Evolutionary conservation across 2,888 invertebrate species (phyloP).

Genomic region (Aricia artaxerxes): DNA sequence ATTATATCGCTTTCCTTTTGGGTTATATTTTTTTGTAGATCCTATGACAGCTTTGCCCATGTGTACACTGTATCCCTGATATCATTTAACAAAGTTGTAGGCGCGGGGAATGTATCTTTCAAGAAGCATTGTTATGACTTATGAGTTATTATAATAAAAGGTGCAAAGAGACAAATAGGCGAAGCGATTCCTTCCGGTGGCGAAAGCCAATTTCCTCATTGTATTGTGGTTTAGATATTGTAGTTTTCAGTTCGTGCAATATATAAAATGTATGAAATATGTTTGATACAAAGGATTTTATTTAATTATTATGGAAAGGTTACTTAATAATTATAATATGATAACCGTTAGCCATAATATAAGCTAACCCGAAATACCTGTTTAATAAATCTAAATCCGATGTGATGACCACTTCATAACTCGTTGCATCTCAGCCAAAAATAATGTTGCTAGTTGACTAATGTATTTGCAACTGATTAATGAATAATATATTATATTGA

Average conservation of each 20-base stretch:
- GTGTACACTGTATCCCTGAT: too few relatives aligned
- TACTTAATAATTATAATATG: not conserved
- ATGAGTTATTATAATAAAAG: too few relatives aligned
- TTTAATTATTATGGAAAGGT: too few relatives aligned
- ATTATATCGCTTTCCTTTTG: too few relatives aligned
- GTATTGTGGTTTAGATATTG: not conserved
- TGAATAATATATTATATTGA: not conserved
- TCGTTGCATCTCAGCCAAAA: slow-evolving; percentile 10
- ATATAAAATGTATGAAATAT: not conserved
- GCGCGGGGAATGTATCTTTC: too few relatives aligned
- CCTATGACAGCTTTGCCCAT: too few relatives aligned
- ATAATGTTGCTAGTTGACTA: slow-evolving; percentile 7
- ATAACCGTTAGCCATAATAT: not conserved
- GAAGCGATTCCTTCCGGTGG: not conserved
- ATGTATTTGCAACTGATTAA: slow-evolving; percentile 11
- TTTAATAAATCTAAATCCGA: not conserved
- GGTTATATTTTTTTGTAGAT: too few relatives aligned
- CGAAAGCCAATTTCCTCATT: not conserved
- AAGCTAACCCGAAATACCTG: not conserved
- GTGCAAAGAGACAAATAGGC: not conserved
- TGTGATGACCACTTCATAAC: not conserved
- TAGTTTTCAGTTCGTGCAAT: not conserved
- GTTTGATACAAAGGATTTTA: too few relatives aligned
- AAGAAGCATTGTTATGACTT: too few relatives aligned
- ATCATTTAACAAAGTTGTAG: too few relatives aligned